phyloP scores from a whole-genome alignment of 2,888 invertebrate genomes.

The Apamea sordens region DNA sequence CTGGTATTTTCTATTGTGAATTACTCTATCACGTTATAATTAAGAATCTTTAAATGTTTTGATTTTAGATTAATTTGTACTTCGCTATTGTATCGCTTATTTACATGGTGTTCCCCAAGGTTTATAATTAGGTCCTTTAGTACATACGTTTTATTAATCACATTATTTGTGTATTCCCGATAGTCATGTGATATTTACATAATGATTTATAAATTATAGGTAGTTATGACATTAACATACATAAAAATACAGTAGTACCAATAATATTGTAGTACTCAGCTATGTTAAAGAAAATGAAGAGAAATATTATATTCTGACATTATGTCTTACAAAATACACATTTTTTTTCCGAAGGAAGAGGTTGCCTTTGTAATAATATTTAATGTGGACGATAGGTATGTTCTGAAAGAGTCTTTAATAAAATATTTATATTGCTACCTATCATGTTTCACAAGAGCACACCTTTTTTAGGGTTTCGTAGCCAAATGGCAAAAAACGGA shows the following conservation, averaged over 20 bases:
- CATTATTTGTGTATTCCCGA: background rate
- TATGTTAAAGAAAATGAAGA: conserved; percentile 12
- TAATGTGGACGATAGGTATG: conserved; percentile 18
- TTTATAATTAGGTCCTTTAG: background rate
- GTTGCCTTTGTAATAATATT: conserved; percentile 42
- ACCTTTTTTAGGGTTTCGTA: no score
- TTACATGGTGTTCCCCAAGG: background rate
- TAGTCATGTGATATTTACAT: background rate
- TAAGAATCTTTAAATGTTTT: background rate
- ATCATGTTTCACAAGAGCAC: conserved; percentile 17
- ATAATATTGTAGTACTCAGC: background rate
- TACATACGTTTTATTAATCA: background rate
- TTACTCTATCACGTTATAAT: background rate
- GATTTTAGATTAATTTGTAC: background rate
- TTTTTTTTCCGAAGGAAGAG: conserved; percentile 29
- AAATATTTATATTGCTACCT: conserved; percentile 43
- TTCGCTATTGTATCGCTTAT: background rate
- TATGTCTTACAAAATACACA: conserved; percentile 18
- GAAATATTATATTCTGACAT: background rate
- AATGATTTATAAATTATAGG: background rate
- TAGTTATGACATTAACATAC: background rate
- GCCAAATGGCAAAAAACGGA: no score
- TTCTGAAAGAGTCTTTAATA: conserved; percentile 38
- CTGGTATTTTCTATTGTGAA: background rate
- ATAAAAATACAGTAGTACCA: background rate